phyloP scores from a whole-genome alignment of 2,888 invertebrate genomes.

The Lochmaea capreae region DNA sequence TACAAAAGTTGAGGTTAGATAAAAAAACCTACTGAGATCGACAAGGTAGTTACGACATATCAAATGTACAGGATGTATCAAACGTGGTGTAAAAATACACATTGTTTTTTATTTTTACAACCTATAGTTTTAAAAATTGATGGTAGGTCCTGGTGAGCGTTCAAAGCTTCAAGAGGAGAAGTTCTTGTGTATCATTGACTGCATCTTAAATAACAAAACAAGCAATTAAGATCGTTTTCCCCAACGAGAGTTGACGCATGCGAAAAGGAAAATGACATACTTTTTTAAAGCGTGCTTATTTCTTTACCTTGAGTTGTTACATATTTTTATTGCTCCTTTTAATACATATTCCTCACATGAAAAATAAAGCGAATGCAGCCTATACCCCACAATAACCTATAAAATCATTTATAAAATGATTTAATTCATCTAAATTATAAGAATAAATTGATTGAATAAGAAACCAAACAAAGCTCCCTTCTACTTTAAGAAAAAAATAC shows the following conservation, averaged over 20 bases:
- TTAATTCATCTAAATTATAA: not conserved
- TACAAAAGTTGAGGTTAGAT: conserved; percentile 7
- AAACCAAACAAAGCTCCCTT: not conserved
- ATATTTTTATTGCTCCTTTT: not conserved
- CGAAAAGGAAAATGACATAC: not conserved
- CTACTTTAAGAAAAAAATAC: not conserved
- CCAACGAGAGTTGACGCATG: too few species aligned
- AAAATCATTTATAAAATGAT: conserved; percentile 18
- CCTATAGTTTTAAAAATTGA: not conserved
- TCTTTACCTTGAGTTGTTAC: not conserved
- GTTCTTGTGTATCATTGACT: too few species aligned
- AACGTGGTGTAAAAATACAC: not conserved
- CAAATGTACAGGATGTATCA: not conserved
- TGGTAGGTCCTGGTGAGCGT: too few species aligned
- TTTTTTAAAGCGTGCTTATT: not conserved
- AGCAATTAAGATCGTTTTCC: too few species aligned
- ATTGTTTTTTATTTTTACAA: not conserved
- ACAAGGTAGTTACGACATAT: conserved; percentile 6
- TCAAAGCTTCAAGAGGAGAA: too few species aligned
- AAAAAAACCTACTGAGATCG: conserved; percentile 8
- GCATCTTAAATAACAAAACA: too few species aligned
- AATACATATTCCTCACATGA: not conserved
- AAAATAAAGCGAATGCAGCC: conserved; percentile 10
- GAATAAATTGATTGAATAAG: not conserved
- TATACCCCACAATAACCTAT: conserved; percentile 2